These are phyloP conservation scores for Yponomeuta malinellus DNA, from an alignment of 2,888 invertebrate species.

Conservation along the genomic window DNA sequence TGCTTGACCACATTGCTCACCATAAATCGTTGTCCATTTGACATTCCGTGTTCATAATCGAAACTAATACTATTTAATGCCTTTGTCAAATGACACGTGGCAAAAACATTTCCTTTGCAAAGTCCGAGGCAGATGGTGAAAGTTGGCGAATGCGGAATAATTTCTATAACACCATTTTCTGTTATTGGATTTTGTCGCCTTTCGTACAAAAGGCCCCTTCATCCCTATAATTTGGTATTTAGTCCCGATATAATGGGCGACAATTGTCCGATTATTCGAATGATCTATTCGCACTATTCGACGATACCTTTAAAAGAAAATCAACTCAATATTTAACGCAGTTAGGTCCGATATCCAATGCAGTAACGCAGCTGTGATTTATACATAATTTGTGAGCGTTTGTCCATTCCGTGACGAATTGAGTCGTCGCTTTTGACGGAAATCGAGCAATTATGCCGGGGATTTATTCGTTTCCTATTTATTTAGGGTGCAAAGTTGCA, in stretches of 20 bases:
- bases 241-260: slow-evolving; percentile 33
- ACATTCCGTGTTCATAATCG: slow-evolving; percentile 55
- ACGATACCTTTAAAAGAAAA: background rate
- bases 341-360: background rate
- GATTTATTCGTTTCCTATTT: slow-evolving; percentile 59
- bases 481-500: slow-evolving; percentile 38
- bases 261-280: slow-evolving; percentile 35
- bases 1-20: slow-evolving; percentile 12
- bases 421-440: slow-evolving; percentile 57
- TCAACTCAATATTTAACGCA: background rate
- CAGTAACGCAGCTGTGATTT: slow-evolving; percentile 13
- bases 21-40: slow-evolving; percentile 50
- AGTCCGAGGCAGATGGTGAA: slow-evolving; percentile 50
- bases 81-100: slow-evolving; percentile 54
- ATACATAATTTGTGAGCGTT: slow-evolving; percentile 27
- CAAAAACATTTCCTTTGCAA: slow-evolving; percentile 40
- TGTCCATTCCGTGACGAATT: slow-evolving; percentile 55
- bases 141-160: slow-evolving; percentile 38
- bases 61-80: slow-evolving; percentile 51
- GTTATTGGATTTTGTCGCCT: slow-evolving; percentile 31
- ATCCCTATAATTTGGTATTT: slow-evolving; percentile 39
- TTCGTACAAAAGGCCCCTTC: slow-evolving; percentile 29
- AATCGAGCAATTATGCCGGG: slow-evolving; percentile 62
- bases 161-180: slow-evolving; percentile 38
- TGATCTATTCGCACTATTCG: slow-evolving; percentile 24